phyloP scores from a whole-genome alignment of 2,797 vertebrate species.

The Phoebastria nigripes region DNA sequence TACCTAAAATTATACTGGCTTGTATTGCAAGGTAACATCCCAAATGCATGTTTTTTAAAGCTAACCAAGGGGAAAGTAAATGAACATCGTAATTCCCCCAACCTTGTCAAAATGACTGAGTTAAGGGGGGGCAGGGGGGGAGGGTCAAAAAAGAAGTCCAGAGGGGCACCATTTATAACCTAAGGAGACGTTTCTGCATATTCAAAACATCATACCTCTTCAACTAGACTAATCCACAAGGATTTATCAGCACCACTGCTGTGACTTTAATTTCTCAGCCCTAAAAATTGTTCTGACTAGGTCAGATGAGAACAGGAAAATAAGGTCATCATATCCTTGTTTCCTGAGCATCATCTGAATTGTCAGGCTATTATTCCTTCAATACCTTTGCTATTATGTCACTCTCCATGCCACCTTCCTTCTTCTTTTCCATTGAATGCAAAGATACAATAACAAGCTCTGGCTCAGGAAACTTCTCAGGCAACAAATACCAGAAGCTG shows the following conservation, averaged over 20 bases:
- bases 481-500: neutral
- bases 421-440: neutral
- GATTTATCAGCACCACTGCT: neutral
- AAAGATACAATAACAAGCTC: neutral
- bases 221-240: neutral
- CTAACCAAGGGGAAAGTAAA: neutral
- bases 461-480: neutral
- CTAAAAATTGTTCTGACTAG: neutral
- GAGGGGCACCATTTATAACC: neutral
- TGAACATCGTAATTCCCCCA: neutral
- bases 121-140: rapidly evolving
- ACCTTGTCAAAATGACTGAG: neutral
- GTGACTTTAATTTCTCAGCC: neutral
- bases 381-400: neutral
- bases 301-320: neutral
- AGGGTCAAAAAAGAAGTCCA: neutral
- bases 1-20: neutral
- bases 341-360: neutral
- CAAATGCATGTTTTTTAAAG: neutral
- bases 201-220: neutral
- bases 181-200: neutral
- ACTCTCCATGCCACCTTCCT: neutral
- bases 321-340: neutral
- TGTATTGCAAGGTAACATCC: neutral
- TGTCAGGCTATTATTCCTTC: neutral